Evolutionary conservation across 2,113 vertebrate species (phyloP), one percentile per base, ranked within the genome.

Genomic region (Tauraco erythrolophus): DNA sequence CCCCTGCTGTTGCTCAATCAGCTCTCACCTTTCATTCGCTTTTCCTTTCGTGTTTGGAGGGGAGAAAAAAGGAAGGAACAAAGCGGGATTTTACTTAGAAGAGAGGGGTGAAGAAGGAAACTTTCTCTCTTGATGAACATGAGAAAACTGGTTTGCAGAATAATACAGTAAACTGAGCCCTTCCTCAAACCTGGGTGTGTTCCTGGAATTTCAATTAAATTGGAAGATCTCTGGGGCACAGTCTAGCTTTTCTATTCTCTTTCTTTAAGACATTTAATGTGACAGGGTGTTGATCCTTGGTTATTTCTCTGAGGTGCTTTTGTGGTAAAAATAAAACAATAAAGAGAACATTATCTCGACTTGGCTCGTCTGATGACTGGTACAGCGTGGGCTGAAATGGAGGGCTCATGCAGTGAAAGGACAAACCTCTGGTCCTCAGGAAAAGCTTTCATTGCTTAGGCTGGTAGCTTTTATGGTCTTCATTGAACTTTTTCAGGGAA

Each of bases 291-390:
- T 95, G 84, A 94, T 91, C 35, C 88, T 94, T 39, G 10, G n/a
- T 89, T 97, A 94, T 94, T 96, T 96, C 89, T 96, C 94, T 18
- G 77, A 92, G 88, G 91, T 89, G 61, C 62, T 87, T 81, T 89
- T 53, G 30, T 81, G 77, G 76, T 78, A 84, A 88, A 94, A 96
- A 96, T 79, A 89, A 93, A 92, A 31, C 80, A 75, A 91, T 76
- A 64, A 83, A 92, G 53, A 66, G 64, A 84, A 19, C 22, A 3
- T 68, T 92, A 4, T 61, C 74, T 15, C 46, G 56, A 14, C 80
- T 88, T 71, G 85, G 62, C 70, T 51, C 19, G 65, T 37, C 82
- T 84, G 60, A 18, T 10, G 50, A 10, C 10, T 79, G 54, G 13
- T 77, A 45, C 46, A 45, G 51, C 3, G 1, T 43, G 48, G 37